Evolutionary conservation across 2,888 invertebrate species (phyloP).

Genomic region (Unio pictorum): DNA sequence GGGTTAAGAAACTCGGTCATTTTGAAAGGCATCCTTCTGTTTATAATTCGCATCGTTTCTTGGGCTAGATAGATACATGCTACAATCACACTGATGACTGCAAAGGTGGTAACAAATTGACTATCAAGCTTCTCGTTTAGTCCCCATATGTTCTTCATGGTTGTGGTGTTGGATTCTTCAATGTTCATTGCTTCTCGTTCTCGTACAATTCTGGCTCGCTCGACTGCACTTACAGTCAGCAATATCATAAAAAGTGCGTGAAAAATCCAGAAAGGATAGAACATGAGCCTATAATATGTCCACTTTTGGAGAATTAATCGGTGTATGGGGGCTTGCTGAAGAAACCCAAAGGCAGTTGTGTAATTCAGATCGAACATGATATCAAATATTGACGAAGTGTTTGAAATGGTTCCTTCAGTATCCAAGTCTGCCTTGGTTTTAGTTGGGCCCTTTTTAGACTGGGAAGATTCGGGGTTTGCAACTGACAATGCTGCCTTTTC

Average conservation of each 20-base stretch:
- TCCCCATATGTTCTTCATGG: slow-evolving; percentile 7
- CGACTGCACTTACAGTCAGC: slow-evolving; percentile 32
- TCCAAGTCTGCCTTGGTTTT: not conserved
- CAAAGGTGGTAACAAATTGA: slow-evolving; percentile 18
- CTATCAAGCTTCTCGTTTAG: slow-evolving; percentile 7
- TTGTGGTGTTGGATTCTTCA: slow-evolving; percentile 13
- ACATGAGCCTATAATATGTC: slow-evolving; percentile 29
- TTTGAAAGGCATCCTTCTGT: slow-evolving; percentile 20
- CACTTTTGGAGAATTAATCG: slow-evolving; percentile 46
- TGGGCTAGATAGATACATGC: slow-evolving; percentile 23
- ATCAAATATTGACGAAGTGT: slow-evolving; percentile 38
- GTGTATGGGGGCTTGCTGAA: slow-evolving; percentile 35
- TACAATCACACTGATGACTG: slow-evolving; percentile 20
- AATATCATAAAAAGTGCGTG: slow-evolving; percentile 36
- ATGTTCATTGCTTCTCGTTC: not conserved
- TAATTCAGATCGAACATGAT: slow-evolving; percentile 43
- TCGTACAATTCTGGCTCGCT: slow-evolving; percentile 7
- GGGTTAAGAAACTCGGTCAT: slow-evolving; percentile 17
- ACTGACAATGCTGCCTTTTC: no score
- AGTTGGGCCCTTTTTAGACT: not conserved
- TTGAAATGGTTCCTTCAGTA: slow-evolving; percentile 1
- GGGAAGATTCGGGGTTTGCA: not conserved
- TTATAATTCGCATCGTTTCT: slow-evolving; percentile 14
- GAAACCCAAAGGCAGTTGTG: slow-evolving; percentile 37
- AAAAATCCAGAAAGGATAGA: slow-evolving; percentile 35